phyloP scores from a whole-genome alignment of 1,140 invertebrate genomes.

The Microplitis demolitor region DNA sequence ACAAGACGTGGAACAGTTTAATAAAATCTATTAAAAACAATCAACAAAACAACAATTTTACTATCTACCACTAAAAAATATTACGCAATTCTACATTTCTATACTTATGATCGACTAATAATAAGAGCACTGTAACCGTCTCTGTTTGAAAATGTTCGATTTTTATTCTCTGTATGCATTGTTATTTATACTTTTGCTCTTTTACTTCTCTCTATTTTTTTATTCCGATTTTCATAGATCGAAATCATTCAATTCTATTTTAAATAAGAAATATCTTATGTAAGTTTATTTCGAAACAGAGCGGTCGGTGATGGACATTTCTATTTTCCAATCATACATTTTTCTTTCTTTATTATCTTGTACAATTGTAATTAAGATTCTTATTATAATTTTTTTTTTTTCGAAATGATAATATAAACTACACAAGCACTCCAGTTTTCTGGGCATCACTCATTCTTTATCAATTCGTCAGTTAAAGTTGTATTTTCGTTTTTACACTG shows the following conservation, averaged over 20 bases:
- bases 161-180: background rate
- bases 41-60: constrained; percentile 59
- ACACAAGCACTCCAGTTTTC: background rate
- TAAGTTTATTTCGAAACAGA: background rate
- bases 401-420: background rate
- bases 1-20: constrained; percentile 53
- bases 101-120: constrained; percentile 25
- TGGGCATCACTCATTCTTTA: background rate
- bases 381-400: background rate
- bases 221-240: background rate
- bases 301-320: constrained; percentile 14
- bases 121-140: constrained; percentile 21
- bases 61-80: constrained; percentile 27
- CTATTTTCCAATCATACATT: background rate
- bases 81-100: constrained; percentile 17
- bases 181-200: background rate
- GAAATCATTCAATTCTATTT: background rate
- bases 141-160: background rate
- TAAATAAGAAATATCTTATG: too few relatives aligned
- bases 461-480: background rate
- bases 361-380: constrained; percentile 5
- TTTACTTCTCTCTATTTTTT: background rate
- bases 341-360: background rate
- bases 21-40: constrained; percentile 62
- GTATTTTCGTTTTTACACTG: constrained; percentile 19